These are phyloP conservation scores for Toxotes jaculatrix DNA, from an alignment of 2,113 vertebrate species.

Conservation along the genomic window DNA sequence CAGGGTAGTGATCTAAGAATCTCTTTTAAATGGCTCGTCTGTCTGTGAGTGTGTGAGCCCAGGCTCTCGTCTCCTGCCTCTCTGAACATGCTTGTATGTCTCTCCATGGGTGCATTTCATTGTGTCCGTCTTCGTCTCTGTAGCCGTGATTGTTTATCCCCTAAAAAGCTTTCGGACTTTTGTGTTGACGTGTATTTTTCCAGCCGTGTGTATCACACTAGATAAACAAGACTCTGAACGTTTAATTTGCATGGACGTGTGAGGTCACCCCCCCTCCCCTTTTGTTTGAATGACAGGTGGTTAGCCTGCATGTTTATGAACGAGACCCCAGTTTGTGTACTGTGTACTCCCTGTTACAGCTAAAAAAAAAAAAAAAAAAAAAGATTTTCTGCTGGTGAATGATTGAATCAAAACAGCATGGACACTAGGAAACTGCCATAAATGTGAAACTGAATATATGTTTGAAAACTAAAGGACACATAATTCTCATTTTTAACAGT, in stretches of 20 bases:
- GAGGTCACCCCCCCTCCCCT: constrained; percentile 25
- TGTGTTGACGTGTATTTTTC: constrained; percentile 74
- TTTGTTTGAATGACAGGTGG: constrained; percentile 67
- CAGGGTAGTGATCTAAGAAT: constrained; percentile 90
- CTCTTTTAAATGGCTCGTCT: constrained; percentile 44
- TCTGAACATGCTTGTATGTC: constrained; percentile 75
- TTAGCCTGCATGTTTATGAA: constrained; percentile 24
- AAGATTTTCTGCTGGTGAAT: no score
- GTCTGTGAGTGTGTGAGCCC: constrained; percentile 8
- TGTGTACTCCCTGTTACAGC: neutral
- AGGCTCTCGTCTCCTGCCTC: constrained; percentile 47
- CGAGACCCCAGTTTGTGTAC: constrained; percentile 12
- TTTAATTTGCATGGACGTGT: constrained; percentile 22
- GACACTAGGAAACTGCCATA: neutral
- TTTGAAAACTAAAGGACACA: neutral
- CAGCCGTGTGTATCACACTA: constrained; percentile 10
- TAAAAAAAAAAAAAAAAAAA: neutral
- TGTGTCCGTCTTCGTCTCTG: constrained; percentile 25
- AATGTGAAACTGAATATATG: neutral
- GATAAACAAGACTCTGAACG: constrained; percentile 35
- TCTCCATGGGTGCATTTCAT: constrained; percentile 49
- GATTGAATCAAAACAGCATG: neutral
- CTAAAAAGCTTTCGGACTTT: constrained; percentile 14
- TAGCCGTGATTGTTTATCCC: constrained; percentile 17
- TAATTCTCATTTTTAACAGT: neutral